A percentile compares a stretch with the other conserved stretches of the same genome.
Conservation (phyloP, 2,113 vertebrate species). For the Acinonyx jubatus region DNA sequence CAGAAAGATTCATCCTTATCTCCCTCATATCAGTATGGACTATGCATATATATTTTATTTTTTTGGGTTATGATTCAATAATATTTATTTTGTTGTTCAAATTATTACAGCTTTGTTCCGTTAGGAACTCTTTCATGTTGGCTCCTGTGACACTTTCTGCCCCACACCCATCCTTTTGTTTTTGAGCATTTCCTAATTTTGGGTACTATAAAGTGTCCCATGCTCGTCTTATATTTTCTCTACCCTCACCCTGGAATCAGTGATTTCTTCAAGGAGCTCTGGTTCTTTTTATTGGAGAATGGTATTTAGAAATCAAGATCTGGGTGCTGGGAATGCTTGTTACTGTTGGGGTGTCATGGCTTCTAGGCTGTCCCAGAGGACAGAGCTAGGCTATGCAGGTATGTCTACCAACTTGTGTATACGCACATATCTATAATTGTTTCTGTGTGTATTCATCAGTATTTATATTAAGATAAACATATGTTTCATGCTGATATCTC, state of each 20-base stretch:
- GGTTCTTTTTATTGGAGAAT: neutral
- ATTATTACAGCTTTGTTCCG: neutral
- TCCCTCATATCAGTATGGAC: neutral
- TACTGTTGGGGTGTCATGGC: neutral
- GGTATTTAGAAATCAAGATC: neutral
- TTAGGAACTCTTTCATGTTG: neutral
- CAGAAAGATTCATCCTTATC: neutral
- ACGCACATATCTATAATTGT: neutral
- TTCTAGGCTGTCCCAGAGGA: neutral
- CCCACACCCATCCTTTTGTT: neutral
- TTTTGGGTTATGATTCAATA: neutral
- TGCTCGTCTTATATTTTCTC: neutral
- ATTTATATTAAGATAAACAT: neutral
- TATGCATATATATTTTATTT: neutral
- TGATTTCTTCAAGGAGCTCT: neutral
- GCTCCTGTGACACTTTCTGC: neutral
- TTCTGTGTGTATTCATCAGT: neutral
- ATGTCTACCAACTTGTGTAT: neutral
- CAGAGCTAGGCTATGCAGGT: neutral
- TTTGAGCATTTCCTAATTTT: neutral
- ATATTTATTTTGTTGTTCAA: neutral
- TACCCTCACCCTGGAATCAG: neutral
- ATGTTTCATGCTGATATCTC: neutral
- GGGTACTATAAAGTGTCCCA: neutral
- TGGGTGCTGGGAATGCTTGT: neutral